Conservation (phyloP, 2,888 invertebrate species). For the Cenopis cana region DNA sequence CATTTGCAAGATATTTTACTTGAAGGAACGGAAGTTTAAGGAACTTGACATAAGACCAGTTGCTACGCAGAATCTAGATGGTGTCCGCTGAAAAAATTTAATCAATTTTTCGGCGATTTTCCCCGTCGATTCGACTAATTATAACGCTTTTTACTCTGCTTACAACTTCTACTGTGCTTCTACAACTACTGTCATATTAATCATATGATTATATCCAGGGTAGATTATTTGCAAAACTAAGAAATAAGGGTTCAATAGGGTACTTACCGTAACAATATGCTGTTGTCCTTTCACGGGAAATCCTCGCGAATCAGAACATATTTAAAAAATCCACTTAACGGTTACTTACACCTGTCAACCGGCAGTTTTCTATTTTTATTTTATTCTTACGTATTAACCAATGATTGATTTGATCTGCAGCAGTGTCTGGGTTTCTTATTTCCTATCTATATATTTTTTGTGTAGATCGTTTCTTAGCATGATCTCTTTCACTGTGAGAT, state of each 20-base stretch:
- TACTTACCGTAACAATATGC: slow-evolving; percentile 51
- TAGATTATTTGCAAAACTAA: not conserved
- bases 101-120: slow-evolving; percentile 45
- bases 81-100: slow-evolving; percentile 52
- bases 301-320: slow-evolving; percentile 65
- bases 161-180: slow-evolving; percentile 34
- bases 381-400: slow-evolving; percentile 72
- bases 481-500: slow-evolving; percentile 66
- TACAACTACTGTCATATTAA: slow-evolving; percentile 9
- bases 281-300: slow-evolving; percentile 44
- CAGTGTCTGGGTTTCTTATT: slow-evolving; percentile 65
- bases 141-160: not conserved
- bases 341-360: slow-evolving; percentile 63
- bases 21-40: not conserved
- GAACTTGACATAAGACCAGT: slow-evolving; percentile 36
- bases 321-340: slow-evolving; percentile 58
- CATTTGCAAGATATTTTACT: not conserved
- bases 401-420: slow-evolving; percentile 62
- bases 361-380: slow-evolving; percentile 54
- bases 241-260: slow-evolving; percentile 25
- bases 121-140: not conserved
- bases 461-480: slow-evolving; percentile 64
- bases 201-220: not conserved
- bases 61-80: slow-evolving; percentile 62
- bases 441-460: slow-evolving; percentile 65